Percentiles rank a stretch among this genome's conserved stretches.
Evolutionary conservation across 1,140 invertebrate genomes (phyloP).

Genomic region (Theocolax elegans): DNA sequence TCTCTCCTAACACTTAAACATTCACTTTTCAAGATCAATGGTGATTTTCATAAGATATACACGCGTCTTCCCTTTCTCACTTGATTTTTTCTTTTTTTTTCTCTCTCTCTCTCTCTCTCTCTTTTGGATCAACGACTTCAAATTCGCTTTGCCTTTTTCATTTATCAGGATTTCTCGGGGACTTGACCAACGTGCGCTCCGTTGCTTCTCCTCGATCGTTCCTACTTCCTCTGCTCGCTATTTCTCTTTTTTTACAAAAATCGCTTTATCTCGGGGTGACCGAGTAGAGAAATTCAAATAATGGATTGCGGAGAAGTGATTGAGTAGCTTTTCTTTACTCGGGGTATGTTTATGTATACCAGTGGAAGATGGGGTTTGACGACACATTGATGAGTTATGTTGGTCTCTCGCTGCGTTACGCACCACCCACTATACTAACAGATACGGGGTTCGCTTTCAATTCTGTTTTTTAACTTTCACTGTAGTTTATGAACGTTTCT

Average conservation of each 20-base stretch:
- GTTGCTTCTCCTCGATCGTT: conserved; percentile 11
- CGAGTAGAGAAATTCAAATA: conserved; percentile 33
- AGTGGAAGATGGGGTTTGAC: conserved; percentile 9
- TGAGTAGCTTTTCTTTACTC: conserved; percentile 5
- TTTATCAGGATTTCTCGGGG: conserved; percentile 38
- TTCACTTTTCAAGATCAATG: conserved; percentile 3
- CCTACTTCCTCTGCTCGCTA: background rate
- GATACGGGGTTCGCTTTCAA: no score
- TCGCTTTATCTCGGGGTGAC: conserved; percentile 22
- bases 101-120: background rate
- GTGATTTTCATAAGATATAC: background rate
- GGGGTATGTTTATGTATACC: background rate
- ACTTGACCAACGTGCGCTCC: conserved; percentile 32
- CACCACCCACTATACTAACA: no score
- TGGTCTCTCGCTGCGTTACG: no score
- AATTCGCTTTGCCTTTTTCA: conserved; percentile 31
- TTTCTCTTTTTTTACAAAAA: conserved; percentile 26
- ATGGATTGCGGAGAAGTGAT: conserved; percentile 31
- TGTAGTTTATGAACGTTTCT: no score
- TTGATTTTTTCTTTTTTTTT: conserved; percentile 8
- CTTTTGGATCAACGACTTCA: conserved; percentile 6
- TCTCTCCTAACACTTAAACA: background rate
- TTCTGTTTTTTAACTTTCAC: no score
- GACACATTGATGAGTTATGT: conserved; percentile 17
- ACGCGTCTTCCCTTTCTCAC: background rate